Base-by-base conservation (phyloP, 1,140 invertebrate species). In the Triops cancriformis region DNA sequence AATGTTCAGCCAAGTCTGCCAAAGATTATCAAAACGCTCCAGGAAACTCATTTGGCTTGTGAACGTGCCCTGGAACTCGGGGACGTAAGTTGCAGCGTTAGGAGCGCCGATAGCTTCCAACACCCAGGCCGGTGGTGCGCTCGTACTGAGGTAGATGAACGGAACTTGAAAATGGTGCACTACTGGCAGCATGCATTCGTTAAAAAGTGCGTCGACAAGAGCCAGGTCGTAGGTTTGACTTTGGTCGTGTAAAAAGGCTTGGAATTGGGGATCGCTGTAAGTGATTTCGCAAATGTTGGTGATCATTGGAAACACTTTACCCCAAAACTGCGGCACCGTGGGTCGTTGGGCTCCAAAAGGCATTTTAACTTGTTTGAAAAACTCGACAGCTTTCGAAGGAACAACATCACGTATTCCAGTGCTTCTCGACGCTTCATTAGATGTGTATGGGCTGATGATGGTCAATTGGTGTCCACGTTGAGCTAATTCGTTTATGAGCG, bases 381-480 rank as follows among this genome's bases (percentile, higher is more conserved):
- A n/a, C n/a, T n/a, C n/a, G n/a, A n/a, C n/a, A n/a, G n/a, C n/a
- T n/a, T n/a, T n/a, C n/a, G n/a, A n/a, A n/a, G n/a, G n/a, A n/a
- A n/a, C n/a, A n/a, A n/a, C n/a, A n/a, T n/a, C n/a, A n/a, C n/a
- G n/a, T n/a, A n/a, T n/a, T n/a, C n/a, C n/a, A n/a, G n/a, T n/a
- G n/a, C n/a, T n/a, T n/a, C n/a, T n/a, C n/a, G n/a, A n/a, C n/a
- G n/a, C n/a, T n/a, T n/a, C n/a, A n/a, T n/a, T n/a, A n/a, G n/a
- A n/a, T n/a, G n/a, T n/a, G n/a, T n/a, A n/a, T n/a, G 89, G 87
- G 37, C 88, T 90, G 18, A 92, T 82, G 14, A 92, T 88, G 1
- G 91, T 92, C 11, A 94, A 79, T 14, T 91, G 84, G 80, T 93
- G 90, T 27, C 90, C 91, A 18, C 88, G 86, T 76, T 83, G 84